These are phyloP conservation scores for Centropus bengalensis DNA, from an alignment of 2,113 vertebrate species.

Conservation along the genomic window DNA sequence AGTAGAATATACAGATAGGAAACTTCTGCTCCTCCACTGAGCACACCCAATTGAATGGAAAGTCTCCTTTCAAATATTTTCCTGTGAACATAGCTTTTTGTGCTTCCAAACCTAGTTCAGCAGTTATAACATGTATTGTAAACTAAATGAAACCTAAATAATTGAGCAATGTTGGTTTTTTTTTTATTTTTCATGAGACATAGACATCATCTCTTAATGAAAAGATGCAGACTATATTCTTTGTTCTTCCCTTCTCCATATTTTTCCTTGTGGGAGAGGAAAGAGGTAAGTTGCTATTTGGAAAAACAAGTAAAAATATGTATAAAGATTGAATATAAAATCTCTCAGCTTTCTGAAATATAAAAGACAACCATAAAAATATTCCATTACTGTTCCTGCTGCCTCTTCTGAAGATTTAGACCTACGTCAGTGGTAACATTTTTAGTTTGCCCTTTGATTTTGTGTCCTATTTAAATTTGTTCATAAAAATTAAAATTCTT, in stretches of 20 bases:
- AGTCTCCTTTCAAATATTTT: not conserved
- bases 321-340: not conserved
- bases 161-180: not conserved
- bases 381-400: not conserved
- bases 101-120: not conserved
- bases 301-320: not conserved
- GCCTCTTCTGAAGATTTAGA: not conserved
- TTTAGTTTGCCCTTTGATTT: not conserved
- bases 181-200: not conserved
- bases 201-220: not conserved
- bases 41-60: not conserved
- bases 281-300: not conserved
- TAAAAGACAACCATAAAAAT: not conserved
- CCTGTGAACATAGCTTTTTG: not conserved
- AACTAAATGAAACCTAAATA: not conserved
- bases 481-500: not conserved
- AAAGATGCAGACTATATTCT: not conserved
- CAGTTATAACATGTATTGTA: not conserved
- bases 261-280: not conserved
- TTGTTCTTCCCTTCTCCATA: accelerated
- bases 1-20: not conserved
- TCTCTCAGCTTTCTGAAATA: not conserved
- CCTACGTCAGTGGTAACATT: not conserved
- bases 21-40: not conserved
- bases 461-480: not conserved